phyloP scores from a whole-genome alignment of 2,888 invertebrate species.

The Habroteleia sp. region DNA sequence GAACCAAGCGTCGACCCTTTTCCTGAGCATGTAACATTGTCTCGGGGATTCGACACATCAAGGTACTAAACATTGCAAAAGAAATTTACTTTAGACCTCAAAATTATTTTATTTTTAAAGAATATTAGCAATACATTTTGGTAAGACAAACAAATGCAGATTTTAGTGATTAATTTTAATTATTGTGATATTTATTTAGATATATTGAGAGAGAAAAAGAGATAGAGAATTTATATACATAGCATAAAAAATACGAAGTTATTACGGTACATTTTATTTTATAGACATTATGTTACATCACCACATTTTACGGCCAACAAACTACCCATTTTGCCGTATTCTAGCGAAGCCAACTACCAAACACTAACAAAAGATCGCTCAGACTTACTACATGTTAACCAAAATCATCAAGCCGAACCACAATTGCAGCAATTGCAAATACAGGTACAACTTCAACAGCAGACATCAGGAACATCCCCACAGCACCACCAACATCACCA shows the following conservation, averaged over 20 bases:
- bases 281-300: slow-evolving; percentile 75
- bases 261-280: no score
- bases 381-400: slow-evolving; percentile 84
- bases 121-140: no score
- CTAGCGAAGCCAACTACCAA: slow-evolving; percentile 82
- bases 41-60: slow-evolving; percentile 73
- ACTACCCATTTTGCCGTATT: slow-evolving; percentile 71
- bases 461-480: slow-evolving; percentile 75
- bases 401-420: slow-evolving; percentile 83
- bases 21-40: slow-evolving; percentile 86
- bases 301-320: slow-evolving; percentile 75
- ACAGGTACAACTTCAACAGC: slow-evolving; percentile 87
- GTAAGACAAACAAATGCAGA: no score
- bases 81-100: no score
- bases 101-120: no score
- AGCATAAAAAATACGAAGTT: no score
- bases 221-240: no score
- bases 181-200: no score
- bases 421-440: slow-evolving; percentile 86
- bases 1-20: slow-evolving; percentile 87
- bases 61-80: slow-evolving; percentile 61
- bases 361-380: slow-evolving; percentile 84
- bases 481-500: slow-evolving; percentile 76
- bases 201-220: no score
- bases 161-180: no score